These are phyloP conservation scores for Meloidogyne floridensis DNA, from an alignment of 1,140 invertebrate genomes.

Conservation along the genomic window DNA sequence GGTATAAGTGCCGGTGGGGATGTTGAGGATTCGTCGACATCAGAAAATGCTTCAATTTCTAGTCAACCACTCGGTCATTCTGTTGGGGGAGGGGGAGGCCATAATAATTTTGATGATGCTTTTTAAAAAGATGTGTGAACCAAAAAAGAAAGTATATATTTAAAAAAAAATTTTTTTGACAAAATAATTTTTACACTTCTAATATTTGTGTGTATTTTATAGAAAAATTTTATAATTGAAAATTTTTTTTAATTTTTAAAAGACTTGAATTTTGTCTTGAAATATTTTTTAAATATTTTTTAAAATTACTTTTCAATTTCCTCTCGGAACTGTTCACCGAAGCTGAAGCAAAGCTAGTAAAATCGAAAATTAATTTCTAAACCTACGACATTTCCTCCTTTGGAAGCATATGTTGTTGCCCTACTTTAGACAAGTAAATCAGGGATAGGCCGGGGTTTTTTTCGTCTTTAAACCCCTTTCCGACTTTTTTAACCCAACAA, in stretches of 20 bases:
- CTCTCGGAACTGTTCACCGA: no score
- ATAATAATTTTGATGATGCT: constrained; percentile 4
- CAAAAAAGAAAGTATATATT: neutral
- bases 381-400: no score
- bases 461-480: no score
- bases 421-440: no score
- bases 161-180: neutral
- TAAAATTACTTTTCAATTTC: no score
- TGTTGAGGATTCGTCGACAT: neutral
- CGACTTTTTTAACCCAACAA: no score
- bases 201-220: constrained; percentile 4
- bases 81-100: neutral
- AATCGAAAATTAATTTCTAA: no score
- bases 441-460: no score
- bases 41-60: neutral
- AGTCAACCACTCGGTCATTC: neutral
- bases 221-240: neutral
- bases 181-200: neutral
- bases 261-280: neutral
- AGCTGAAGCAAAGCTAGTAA: no score
- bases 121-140: neutral
- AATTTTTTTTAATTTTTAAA: no score
- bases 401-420: no score
- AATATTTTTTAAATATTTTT: no score
- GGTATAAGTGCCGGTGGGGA: neutral